Evolutionary conservation across 2,888 invertebrate genomes (phyloP).

Genomic region (Phortica magna): DNA sequence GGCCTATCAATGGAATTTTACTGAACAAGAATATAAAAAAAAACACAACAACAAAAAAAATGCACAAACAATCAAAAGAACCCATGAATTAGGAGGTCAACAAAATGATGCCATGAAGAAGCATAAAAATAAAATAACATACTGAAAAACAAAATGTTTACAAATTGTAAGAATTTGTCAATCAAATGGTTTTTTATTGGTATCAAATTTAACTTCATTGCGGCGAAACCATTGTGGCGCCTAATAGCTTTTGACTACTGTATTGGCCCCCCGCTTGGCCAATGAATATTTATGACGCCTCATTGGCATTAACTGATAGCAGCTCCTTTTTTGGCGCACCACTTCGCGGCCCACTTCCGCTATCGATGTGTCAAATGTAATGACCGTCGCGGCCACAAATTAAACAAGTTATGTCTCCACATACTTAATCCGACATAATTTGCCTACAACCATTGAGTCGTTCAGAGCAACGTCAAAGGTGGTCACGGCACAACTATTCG

Average conservation of each 20-base stretch:
- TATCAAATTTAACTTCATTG: not conserved
- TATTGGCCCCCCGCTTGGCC: not conserved
- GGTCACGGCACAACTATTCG: not conserved
- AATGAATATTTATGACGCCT: not conserved
- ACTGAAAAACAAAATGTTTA: not conserved
- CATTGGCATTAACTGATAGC: conserved; percentile 2
- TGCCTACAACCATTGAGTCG: not conserved
- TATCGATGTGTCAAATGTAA: conserved; percentile 49
- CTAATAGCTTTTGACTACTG: conserved; percentile 9
- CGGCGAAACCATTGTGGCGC: not conserved
- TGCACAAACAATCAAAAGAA: not conserved
- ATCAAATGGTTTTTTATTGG: not conserved
- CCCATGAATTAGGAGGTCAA: not conserved
- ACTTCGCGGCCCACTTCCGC: conserved; percentile 36
- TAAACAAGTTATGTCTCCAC: conserved; percentile 14
- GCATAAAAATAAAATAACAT: not conserved
- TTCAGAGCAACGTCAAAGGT: not conserved
- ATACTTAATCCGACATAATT: conserved; percentile 58
- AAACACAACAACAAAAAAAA: not conserved
- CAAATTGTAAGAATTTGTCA: not conserved
- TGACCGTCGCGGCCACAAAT: conserved; percentile 40
- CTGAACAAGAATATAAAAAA: not conserved
- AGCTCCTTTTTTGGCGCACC: not conserved
- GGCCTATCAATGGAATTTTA: too few species aligned
- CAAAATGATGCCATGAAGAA: too few species aligned